Base-by-base conservation (phyloP, 2,888 invertebrate genomes). In the Cordilura impudica region DNA sequence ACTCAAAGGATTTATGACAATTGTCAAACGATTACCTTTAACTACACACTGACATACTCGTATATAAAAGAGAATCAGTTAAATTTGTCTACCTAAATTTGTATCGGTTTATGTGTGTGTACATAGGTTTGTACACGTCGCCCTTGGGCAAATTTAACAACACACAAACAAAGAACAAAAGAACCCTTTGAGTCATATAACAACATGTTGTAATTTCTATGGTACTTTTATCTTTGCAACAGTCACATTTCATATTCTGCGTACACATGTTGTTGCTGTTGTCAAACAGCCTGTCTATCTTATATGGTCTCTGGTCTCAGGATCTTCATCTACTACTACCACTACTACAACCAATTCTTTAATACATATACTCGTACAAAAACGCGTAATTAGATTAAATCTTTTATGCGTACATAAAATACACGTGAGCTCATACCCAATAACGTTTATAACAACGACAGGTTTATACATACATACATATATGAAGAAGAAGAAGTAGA, bases 1-100 rank as follows among this genome's bases (percentile, higher is more conserved):
- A 74, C 81, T 79, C 73, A 73, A 82, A 81, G 82, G 81, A 82
- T 81, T 81, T 79, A 81, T 80, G 72, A 72, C 75, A 79, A 77
- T 79, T 81, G 82, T 80, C 76, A 81, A 76, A 61, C 78, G 76
- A 76, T 71, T 79, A 78, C 78, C 74, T 74, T 74, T 74, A 78
- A 76, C 29, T n/a, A n/a, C n/a, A 26, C 3, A 26, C 3, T 26
- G 6, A 39, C 35, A 12, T 39, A n/a, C n/a, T n/a, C n/a, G n/a
- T 66, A 35, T 45, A 60, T 76, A 58, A 71, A 74, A 71, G 78
- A 39, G 66, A 78, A 74, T 74, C 74, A 74, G 70, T 66, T 74
- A 70, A 61, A 74, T 63, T 58, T 70, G 19, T 65, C 35, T 47
- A 47, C 56, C 21, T 18, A 35, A 53, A 60, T 54, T 39, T 10